Percentiles rank a stretch among this genome's conserved stretches.
Conservation (phyloP, 2,888 invertebrate genomes). For the Neria commutata region DNA sequence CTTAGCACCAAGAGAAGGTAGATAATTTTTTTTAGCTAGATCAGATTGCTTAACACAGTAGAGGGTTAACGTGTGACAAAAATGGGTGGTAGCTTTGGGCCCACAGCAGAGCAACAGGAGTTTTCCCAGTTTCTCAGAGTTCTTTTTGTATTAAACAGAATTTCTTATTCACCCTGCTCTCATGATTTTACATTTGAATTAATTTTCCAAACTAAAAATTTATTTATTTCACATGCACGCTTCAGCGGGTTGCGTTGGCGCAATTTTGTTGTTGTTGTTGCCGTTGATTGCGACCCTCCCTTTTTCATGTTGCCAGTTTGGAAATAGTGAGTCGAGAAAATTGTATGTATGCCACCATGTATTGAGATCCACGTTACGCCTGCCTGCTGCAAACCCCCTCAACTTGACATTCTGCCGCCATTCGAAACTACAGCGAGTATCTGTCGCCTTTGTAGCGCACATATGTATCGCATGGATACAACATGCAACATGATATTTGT, state of each 20-base stretch:
- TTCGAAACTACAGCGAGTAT: background rate
- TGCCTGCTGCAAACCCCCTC: slow-evolving; percentile 19
- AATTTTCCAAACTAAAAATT: slow-evolving; percentile 1
- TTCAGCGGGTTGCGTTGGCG: slow-evolving; percentile 7
- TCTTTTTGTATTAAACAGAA: too few species aligned
- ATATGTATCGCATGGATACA: background rate
- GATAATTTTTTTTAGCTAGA: too few species aligned
- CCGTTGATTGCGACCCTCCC: slow-evolving; percentile 4
- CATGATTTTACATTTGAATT: too few species aligned
- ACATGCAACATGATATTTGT: background rate
- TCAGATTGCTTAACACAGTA: too few species aligned
- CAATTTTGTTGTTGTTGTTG: background rate
- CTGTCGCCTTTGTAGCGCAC: background rate
- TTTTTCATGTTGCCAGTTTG: background rate
- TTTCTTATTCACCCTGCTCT: background rate
- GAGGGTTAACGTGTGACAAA: too few species aligned
- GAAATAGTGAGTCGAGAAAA: background rate
- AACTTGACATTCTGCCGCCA: slow-evolving; percentile 3
- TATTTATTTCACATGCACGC: slow-evolving; percentile 6
- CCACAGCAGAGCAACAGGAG: too few species aligned
- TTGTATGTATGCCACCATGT: background rate
- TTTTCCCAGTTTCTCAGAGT: too few species aligned
- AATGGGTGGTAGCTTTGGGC: too few species aligned
- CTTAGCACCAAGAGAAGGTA: too few species aligned
- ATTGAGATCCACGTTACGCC: slow-evolving; percentile 12